Evolutionary conservation across 2,888 invertebrate species (phyloP), one percentile per base, ranked within the genome.

Genomic region (Perithous albicinctus): DNA sequence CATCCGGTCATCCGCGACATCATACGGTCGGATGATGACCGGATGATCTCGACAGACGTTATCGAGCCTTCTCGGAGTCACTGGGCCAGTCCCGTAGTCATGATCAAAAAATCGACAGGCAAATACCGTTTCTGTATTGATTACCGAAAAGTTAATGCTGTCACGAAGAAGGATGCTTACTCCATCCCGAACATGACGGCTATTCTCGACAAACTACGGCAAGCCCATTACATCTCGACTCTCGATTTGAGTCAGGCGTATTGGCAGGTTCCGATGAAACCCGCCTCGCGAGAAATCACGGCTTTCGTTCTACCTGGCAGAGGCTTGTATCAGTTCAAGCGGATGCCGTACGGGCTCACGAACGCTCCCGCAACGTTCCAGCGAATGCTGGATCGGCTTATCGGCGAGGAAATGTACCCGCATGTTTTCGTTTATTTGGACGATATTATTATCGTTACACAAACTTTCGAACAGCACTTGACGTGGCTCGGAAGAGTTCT

Each of bases 1-100:
- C n/a, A n/a, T n/a, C 66, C 75, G 8, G 43, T 51, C n/a, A 29
- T 75, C 0, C 46, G 20, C 10, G 51, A 48, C 1, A 54, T 26
- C 5, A 38, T 61, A 7, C 38, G 38, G 3, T 35, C 26, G 0
- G 61, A 15, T 2, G 61, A 38, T 1, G 64, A 72, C 8, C 18
- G 46, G 8, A 56, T 78, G 64, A 18, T 54, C 0, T 46, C 41
- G 5, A 46, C 15, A 10, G 72, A 26, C 0, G n/a, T 72, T 0
- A 64, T 78, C 8, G 78, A 78, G 7, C 78, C 70, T 1, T 78
- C 78, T 2, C 10, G 29, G 1, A 61, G 61, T 29, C 38, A 61
- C 0, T 61, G 61, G 61, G 35, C 61, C 1, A 56, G 32, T 7
- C 56, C 56, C 0, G 32, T 56, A 4, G 32, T 32, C 0, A 56